Evolutionary conservation across 2,113 vertebrate genomes (phyloP), one percentile per base, ranked within the genome.

Genomic region (Chelonoidis abingdonii): DNA sequence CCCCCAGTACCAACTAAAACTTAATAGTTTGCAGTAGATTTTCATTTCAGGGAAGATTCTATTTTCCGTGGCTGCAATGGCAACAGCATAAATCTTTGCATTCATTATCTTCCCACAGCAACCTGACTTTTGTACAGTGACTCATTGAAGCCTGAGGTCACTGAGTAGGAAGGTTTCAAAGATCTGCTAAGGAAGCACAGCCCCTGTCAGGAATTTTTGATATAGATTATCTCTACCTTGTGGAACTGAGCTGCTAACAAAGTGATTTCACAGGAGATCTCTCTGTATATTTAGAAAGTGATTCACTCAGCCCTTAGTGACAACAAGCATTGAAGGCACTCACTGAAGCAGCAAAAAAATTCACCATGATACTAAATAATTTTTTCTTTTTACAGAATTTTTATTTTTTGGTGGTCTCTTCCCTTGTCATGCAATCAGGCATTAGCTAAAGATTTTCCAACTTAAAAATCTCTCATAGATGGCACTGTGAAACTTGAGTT

Each of bases 201-300:
- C 95, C 91, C 75, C 97, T 93, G 93, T 93, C 94, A 96, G 94
- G 88, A 95, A 93, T 97, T 96, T 97, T 95, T 97, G 94, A 96
- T 96, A 91, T 78, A 94, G 94, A 95, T 95, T 96, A 94, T 84
- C 90, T 95, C 81, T 94, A 92, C 82, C 59, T 95, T 88, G 84
- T 95, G 82, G 72, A 86, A 85, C 94, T 96, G 89, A 94, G 92
- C 87, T 92, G 91, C 91, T 93, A 92, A 97, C 87, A 96, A 96
- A 95, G 54, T 94, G 95, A 93, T 97, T 97, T 97, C 87, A 82
- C 89, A 93, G 91, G 91, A 97, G 94, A 95, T 97, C 94, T 95
- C 96, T 96, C 94, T 94, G 94, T 95, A 88, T 95, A 92, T 97
- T 96, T 95, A 93, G 94, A 95, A 94, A 90, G 95, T 93, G 90